phyloP scores from a whole-genome alignment of 2,113 vertebrate species.

The Prolemur simus region DNA sequence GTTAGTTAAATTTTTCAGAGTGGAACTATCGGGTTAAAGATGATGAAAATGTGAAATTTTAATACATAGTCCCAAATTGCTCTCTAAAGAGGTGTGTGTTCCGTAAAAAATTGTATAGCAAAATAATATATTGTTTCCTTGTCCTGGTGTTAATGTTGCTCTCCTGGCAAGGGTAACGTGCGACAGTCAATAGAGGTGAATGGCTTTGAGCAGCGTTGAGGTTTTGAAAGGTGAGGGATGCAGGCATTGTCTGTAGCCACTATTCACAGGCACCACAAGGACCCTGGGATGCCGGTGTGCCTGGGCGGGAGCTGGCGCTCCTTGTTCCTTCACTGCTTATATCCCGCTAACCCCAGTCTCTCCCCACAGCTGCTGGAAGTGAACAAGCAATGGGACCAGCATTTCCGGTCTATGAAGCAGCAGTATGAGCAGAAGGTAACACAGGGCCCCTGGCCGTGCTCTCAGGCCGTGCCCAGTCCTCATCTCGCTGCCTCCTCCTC shows the following conservation, averaged over 20 bases:
- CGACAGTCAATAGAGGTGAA: fast-evolving
- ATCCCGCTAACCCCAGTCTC: constrained; percentile 46
- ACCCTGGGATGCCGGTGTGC: neutral
- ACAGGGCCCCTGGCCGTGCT: neutral
- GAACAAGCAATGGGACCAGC: constrained; percentile 99
- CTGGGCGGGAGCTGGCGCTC: neutral
- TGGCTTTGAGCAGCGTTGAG: neutral
- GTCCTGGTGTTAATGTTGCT: neutral
- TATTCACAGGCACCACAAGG: fast-evolving
- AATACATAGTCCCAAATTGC: neutral
- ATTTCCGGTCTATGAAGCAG: constrained; percentile 98
- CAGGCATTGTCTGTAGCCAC: neutral
- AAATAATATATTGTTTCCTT: neutral
- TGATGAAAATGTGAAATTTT: neutral
- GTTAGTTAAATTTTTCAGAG: neutral
- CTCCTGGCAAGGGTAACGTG: neutral
- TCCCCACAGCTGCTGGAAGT: constrained; percentile 94
- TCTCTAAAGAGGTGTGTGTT: neutral
- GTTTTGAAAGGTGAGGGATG: neutral
- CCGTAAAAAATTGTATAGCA: neutral
- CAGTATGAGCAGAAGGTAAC: constrained; percentile 98
- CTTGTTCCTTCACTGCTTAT: neutral
- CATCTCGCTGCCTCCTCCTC: neutral
- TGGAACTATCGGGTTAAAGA: neutral
- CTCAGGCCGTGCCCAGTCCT: neutral